Conservation (phyloP, 2,797 vertebrate species). For the Clarias fuscus region DNA sequence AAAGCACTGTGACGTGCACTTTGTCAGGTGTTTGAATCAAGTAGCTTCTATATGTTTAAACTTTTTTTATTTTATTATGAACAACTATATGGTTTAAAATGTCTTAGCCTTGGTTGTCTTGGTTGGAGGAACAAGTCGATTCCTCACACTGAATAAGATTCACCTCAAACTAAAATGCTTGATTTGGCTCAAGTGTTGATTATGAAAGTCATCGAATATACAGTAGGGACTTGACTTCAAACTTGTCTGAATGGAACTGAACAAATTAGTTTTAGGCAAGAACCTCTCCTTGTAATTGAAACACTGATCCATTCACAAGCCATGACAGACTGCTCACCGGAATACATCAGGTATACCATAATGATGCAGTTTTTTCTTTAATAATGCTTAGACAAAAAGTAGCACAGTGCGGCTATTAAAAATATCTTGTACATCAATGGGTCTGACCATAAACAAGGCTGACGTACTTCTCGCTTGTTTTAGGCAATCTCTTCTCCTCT, state of each 20-base stretch:
- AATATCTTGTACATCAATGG: background rate
- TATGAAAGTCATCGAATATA: background rate
- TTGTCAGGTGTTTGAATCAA: no score
- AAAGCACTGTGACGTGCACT: no score
- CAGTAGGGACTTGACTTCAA: background rate
- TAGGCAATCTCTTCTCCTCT: slow-evolving; percentile 91
- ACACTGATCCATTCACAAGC: background rate
- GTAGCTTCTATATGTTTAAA: no score
- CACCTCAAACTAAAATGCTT: background rate
- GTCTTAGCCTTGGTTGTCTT: no score
- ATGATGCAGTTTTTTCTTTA: background rate
- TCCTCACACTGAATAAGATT: background rate
- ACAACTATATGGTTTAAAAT: no score
- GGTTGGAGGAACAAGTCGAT: background rate
- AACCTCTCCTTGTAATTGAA: background rate
- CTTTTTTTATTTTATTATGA: no score
- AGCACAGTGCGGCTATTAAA: background rate
- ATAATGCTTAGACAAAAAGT: background rate
- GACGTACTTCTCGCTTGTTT: slow-evolving; percentile 92
- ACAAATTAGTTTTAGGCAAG: background rate
- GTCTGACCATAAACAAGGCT: background rate
- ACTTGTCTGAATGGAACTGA: background rate
- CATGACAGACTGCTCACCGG: background rate
- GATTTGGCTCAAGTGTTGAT: no score
- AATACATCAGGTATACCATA: background rate